Evolutionary conservation across 2,888 invertebrate species (phyloP).

Genomic region (Oegoconia quadripuncta): DNA sequence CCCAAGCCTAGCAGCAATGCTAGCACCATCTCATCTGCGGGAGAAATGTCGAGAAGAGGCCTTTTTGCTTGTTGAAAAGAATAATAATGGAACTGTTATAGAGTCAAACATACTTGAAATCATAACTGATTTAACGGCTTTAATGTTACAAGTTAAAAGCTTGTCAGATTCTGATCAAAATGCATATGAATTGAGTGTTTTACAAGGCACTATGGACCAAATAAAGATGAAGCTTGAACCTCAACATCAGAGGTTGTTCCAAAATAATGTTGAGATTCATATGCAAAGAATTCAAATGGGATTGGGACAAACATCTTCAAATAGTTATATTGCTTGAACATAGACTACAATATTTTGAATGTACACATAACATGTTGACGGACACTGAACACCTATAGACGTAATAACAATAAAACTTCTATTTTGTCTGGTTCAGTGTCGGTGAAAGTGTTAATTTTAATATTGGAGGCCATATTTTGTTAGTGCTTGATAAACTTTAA

Average conservation of each 20-base stretch:
- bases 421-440: too few species aligned
- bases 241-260: constrained; percentile 87
- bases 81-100: constrained; percentile 81
- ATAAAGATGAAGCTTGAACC: constrained; percentile 89
- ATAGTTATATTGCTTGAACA: constrained; percentile 44
- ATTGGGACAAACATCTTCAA: constrained; percentile 66
- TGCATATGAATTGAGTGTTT: constrained; percentile 92
- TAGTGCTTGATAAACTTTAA: too few species aligned
- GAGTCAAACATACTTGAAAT: constrained; percentile 85
- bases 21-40: constrained; percentile 92
- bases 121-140: constrained; percentile 92
- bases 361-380: neutral
- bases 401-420: neutral
- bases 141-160: constrained; percentile 93
- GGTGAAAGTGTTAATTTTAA: too few species aligned
- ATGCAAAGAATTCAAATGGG: constrained; percentile 93
- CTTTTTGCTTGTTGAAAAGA: constrained; percentile 86
- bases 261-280: constrained; percentile 94
- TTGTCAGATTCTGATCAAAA: constrained; percentile 89
- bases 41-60: constrained; percentile 94
- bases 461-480: too few species aligned
- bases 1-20: constrained; percentile 90
- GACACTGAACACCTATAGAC: neutral
- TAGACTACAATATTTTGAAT: constrained; percentile 15
- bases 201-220: constrained; percentile 94